A percentile compares a stretch with the other conserved stretches of the same genome.
These are phyloP conservation scores for Iphiclides podalirius DNA, from an alignment of 2,888 invertebrate species.

Conservation along the genomic window DNA sequence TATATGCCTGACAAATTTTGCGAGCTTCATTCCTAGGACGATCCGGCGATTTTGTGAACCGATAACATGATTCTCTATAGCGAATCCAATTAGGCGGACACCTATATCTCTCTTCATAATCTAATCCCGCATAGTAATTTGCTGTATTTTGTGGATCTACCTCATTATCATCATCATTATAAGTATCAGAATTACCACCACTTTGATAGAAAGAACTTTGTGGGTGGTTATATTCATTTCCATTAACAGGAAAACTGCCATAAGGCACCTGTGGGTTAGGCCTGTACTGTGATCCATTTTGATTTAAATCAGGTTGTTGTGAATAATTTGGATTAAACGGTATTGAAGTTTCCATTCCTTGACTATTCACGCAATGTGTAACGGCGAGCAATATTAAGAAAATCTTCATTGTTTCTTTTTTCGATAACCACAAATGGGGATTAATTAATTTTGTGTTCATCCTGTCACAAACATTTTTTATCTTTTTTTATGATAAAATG, in stretches of 20 bases:
- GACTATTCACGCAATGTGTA: constrained; percentile 52
- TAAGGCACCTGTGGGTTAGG: constrained; percentile 61
- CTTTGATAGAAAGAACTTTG: constrained; percentile 70
- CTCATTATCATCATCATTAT: constrained; percentile 57
- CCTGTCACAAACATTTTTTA: constrained; percentile 14
- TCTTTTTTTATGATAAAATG: neutral
- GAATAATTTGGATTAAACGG: constrained; percentile 59
- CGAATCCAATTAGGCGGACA: constrained; percentile 95
- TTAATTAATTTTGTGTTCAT: constrained; percentile 19
- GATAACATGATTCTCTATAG: constrained; percentile 90
- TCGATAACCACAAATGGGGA: constrained; percentile 30
- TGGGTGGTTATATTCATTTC: constrained; percentile 52
- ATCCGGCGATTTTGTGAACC: constrained; percentile 93
- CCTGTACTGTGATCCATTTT: constrained; percentile 54
- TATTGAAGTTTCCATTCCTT: constrained; percentile 49
- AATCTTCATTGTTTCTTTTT: constrained; percentile 53
- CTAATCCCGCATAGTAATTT: constrained; percentile 63
- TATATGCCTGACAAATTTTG: constrained; percentile 90
- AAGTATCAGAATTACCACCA: constrained; percentile 52
- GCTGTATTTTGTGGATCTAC: constrained; percentile 63
- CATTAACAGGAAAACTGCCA: constrained; percentile 64
- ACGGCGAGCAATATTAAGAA: constrained; percentile 50
- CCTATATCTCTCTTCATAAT: constrained; percentile 64
- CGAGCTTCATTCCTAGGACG: constrained; percentile 90
- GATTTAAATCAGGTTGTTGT: constrained; percentile 44